Evolutionary conservation across 2,888 invertebrate species (phyloP).

Genomic region (Achlya flavicornis): DNA sequence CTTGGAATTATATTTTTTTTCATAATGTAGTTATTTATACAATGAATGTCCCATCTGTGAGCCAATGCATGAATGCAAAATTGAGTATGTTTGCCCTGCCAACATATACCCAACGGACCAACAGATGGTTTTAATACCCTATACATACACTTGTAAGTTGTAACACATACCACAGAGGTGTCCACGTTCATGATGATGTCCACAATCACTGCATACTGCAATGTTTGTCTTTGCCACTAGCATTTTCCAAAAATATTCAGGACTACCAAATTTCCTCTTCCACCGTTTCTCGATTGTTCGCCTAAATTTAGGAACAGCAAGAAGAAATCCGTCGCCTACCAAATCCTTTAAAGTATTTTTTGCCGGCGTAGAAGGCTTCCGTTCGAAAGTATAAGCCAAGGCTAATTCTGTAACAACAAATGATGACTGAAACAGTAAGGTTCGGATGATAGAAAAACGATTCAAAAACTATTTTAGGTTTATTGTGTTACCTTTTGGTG

Average conservation of each 20-base stretch:
- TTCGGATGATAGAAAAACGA: not conserved
- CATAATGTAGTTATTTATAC: no score
- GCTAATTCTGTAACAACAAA: conserved; percentile 61
- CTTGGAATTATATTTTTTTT: no score
- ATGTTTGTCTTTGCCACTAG: conserved; percentile 89
- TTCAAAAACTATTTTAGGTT: not conserved
- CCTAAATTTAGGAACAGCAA: conserved; percentile 92
- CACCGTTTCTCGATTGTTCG: conserved; percentile 89
- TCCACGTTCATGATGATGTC: conserved; percentile 91
- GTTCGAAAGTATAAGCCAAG: conserved; percentile 57
- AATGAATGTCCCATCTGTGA: no score
- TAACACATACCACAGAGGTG: conserved; percentile 90
- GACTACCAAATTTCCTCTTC: conserved; percentile 88
- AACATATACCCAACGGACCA: not conserved
- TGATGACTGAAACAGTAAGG: not conserved
- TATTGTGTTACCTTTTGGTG: conserved; percentile 62
- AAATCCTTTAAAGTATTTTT: conserved; percentile 85
- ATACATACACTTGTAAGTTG: not conserved
- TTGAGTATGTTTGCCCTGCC: no score
- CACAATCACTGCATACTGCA: conserved; percentile 91
- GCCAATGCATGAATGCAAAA: no score
- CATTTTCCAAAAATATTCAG: conserved; percentile 87
- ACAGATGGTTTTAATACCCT: not conserved
- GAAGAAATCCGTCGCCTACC: conserved; percentile 89
- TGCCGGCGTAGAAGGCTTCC: conserved; percentile 29